Base-by-base conservation (phyloP, 2,113 vertebrate genomes). In the Gambusia holbrooki region DNA sequence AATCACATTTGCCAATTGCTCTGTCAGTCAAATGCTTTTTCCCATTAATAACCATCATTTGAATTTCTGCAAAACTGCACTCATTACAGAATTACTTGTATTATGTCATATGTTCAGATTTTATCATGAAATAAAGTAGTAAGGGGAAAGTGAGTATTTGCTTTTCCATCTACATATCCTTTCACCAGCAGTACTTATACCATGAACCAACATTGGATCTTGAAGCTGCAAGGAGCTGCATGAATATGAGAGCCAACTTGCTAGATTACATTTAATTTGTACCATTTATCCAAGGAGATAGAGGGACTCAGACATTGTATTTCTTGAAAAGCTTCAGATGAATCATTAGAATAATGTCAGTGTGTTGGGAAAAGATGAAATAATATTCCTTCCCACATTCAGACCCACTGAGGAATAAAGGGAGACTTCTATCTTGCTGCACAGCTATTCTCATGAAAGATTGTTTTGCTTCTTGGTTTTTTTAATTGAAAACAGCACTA, bases 401-500 rank as follows among this genome's bases (percentile, higher is more conserved):
- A 32, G 40, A 45, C 64, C 66, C 69, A 76, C 65, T 25, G 7
- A 45, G 22, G 68, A 63, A 74, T 60, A 66, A 71, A 66, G 62
- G 29, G 54, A 37, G 45, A 73, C 5, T 40, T 69, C 33, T 65
- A 8, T 62, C 63, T 58, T 51, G 72, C 33, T n/a, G 1, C 12
- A 9, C 25, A 45, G 48, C 64, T 29, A 35, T 81, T 81, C 67
- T 64, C 30, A 11, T n/a, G 64, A 51, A 85, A 73, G 58, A 77
- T 77, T 74, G 80, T 85, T 81, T 62, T 74, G 79, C 73, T 71
- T 74, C 28, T 54, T 33, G 68, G 45, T 42, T 33, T 17, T 27
- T 60, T 60, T 33, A 86, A 87, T 87, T 86, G 80, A 87, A 90
- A 83, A 79, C 73, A 67, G 75, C 40, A 79, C 32, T 48, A 64